phyloP scores from a whole-genome alignment of 1,140 invertebrate species.

The Drosophila varians region DNA sequence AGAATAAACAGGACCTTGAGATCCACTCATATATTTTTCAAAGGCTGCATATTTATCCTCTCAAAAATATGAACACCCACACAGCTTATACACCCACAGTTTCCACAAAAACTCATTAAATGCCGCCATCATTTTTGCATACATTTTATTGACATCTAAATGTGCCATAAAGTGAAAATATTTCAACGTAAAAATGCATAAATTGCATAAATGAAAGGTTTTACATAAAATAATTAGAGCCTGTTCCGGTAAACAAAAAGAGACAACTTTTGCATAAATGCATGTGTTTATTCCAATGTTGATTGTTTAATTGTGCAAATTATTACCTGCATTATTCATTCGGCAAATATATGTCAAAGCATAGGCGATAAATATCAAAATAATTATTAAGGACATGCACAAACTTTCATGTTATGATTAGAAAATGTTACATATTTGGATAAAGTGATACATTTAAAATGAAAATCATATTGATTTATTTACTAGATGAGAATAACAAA shows the following conservation, averaged over 20 bases:
- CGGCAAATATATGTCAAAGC: conserved; percentile 8
- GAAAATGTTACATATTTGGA: background rate
- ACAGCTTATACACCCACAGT: too few relatives aligned
- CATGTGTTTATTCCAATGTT: conserved; percentile 30
- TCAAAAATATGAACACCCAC: background rate
- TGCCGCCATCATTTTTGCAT: conserved; percentile 40
- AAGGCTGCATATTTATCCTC: too few relatives aligned
- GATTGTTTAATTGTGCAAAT: conserved; percentile 48
- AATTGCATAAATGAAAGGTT: conserved; percentile 36
- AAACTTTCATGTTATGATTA: background rate
- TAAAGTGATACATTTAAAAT: background rate
- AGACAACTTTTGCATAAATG: conserved; percentile 6
- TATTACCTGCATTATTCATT: conserved; percentile 44
- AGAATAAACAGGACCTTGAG: too few relatives aligned
- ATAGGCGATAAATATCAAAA: conserved; percentile 3
- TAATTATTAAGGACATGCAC: conserved; percentile 4
- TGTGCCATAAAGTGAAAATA: background rate
- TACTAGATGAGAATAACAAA: too few relatives aligned
- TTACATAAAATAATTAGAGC: conserved; percentile 42
- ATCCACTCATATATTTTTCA: too few relatives aligned
- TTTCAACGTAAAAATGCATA: conserved; percentile 18
- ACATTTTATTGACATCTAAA: conserved; percentile 2
- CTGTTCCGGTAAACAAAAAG: conserved; percentile 15
- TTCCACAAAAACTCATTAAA: conserved; percentile 9
- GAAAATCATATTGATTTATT: background rate